These are phyloP conservation scores for Callimorpha dominula DNA, from an alignment of 2,888 invertebrate genomes.

Conservation along the genomic window DNA sequence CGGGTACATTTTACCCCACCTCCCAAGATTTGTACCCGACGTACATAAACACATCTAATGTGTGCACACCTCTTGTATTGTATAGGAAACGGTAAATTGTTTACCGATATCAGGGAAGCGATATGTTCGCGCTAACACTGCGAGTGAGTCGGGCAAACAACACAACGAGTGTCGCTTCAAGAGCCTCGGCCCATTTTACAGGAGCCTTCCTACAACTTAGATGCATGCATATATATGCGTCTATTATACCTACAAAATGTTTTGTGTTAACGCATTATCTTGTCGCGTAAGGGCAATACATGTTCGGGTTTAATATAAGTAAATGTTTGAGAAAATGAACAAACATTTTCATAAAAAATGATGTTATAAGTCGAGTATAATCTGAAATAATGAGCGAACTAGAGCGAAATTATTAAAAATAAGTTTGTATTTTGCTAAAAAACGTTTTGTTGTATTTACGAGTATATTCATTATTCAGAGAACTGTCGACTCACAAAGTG, in stretches of 20 bases:
- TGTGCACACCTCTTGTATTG: conserved; percentile 47
- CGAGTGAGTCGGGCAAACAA: conserved; percentile 56
- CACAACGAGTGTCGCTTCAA: conserved; percentile 50
- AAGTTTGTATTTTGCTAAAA: background rate
- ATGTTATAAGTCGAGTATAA: conserved; percentile 13
- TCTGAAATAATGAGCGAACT: conserved; percentile 22
- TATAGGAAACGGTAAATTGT: conserved; percentile 64
- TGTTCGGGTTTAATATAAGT: conserved; percentile 1
- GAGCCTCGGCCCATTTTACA: conserved; percentile 50
- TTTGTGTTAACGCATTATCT: conserved; percentile 32
- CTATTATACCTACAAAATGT: conserved; percentile 34
- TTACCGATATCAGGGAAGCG: conserved; percentile 65
- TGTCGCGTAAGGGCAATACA: conserved; percentile 30
- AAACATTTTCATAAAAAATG: conserved; percentile 7
- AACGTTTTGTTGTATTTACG: conserved; percentile 8
- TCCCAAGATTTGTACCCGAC: conserved; percentile 50
- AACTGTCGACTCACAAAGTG: conserved; percentile 16
- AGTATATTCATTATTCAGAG: conserved; percentile 8
- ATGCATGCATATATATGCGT: conserved; percentile 45
- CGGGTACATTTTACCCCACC: conserved; percentile 52
- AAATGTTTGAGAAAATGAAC: conserved; percentile 3
- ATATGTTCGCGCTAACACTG: conserved; percentile 55
- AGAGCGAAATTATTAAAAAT: conserved; percentile 13
- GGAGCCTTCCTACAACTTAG: conserved; percentile 42
- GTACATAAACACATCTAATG: conserved; percentile 44